Evolutionary conservation across 1,140 invertebrate genomes (phyloP).

Genomic region (Heliconius nattereri): DNA sequence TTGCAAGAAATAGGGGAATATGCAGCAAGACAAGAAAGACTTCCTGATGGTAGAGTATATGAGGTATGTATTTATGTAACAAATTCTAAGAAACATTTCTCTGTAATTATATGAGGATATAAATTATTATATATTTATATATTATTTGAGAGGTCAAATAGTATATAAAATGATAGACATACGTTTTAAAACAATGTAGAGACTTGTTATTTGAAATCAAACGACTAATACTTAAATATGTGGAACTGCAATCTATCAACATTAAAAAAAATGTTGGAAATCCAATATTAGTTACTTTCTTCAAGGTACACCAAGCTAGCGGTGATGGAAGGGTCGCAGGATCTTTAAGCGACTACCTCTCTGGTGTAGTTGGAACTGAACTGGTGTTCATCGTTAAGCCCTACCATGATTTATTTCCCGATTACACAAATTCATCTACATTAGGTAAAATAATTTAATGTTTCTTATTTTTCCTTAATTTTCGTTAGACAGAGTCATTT

Average conservation of each 20-base stretch:
- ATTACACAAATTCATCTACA: constrained; percentile 44
- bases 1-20: constrained; percentile 73
- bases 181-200: no score
- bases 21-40: constrained; percentile 61
- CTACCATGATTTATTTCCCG: constrained; percentile 59
- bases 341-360: constrained; percentile 64
- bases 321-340: constrained; percentile 63
- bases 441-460: constrained; percentile 46
- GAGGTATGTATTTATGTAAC: constrained; percentile 47
- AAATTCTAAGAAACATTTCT: not conserved
- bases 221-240: not conserved
- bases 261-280: not conserved
- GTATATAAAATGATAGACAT: no score
- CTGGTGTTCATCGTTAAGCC: constrained; percentile 67
- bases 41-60: constrained; percentile 66
- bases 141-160: no score
- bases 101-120: no score
- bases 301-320: constrained; percentile 71
- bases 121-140: no score
- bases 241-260: not conserved
- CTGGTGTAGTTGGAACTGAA: constrained; percentile 66
- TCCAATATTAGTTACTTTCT: not conserved
- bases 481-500: no score
- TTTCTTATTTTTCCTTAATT: not conserved
- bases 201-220: no score